Evolutionary conservation across 2,888 invertebrate genomes (phyloP).

Genomic region (Scaptomyza cyrtandrae): DNA sequence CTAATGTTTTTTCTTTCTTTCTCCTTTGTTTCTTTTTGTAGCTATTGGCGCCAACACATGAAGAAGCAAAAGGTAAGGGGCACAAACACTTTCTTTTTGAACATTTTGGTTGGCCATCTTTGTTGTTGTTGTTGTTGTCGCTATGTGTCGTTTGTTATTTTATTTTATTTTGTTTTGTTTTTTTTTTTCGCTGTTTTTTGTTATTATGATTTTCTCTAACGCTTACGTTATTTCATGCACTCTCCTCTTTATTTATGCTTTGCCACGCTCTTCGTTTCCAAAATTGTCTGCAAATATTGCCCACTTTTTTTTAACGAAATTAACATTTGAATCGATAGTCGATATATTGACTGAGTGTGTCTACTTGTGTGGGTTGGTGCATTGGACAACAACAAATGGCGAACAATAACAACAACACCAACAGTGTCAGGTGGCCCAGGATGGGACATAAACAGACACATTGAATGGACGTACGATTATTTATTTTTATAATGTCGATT

Average conservation of each 20-base stretch:
- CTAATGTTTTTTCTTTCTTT: not conserved
- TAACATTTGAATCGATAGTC: slow-evolving; percentile 69
- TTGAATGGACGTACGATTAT: slow-evolving; percentile 36
- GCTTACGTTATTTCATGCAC: slow-evolving; percentile 39
- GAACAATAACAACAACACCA: not conserved
- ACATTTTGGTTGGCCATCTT: slow-evolving; percentile 32
- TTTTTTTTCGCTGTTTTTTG: slow-evolving; percentile 27
- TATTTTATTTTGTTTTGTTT: slow-evolving; percentile 14
- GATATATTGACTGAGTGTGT: slow-evolving; percentile 43
- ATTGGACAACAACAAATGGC: slow-evolving; percentile 36
- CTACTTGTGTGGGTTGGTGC: not conserved
- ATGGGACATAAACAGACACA: slow-evolving; percentile 47
- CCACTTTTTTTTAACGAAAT: slow-evolving; percentile 66
- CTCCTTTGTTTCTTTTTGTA: not conserved
- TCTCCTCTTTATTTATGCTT: slow-evolving; percentile 53
- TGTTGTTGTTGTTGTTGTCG: slow-evolving; percentile 25
- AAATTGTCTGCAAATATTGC: slow-evolving; percentile 57
- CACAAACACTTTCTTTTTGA: slow-evolving; percentile 55
- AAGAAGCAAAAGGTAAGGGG: slow-evolving; percentile 9
- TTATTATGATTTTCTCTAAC: slow-evolving; percentile 55
- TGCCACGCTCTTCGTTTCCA: slow-evolving; percentile 31
- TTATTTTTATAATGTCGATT: slow-evolving; percentile 52
- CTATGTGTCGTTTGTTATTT: slow-evolving; percentile 24
- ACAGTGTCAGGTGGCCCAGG: slow-evolving; percentile 50
- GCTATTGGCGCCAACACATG: slow-evolving; percentile 39